These are phyloP conservation scores for Trichonephila clavipes DNA, from an alignment of 1,140 invertebrate genomes.

Conservation along the genomic window DNA sequence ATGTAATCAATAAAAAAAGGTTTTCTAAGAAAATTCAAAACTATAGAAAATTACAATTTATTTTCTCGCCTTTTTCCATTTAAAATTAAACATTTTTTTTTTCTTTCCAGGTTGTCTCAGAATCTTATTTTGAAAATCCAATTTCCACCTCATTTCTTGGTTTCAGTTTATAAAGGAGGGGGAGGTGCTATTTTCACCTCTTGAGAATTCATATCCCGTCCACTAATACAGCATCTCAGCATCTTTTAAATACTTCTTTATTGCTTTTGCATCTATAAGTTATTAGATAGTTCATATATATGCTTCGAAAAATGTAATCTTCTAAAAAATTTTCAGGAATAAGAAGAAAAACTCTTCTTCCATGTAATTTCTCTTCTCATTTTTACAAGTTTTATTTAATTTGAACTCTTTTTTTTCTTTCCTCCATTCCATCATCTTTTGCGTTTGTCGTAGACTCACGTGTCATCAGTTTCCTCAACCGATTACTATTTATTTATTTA, in stretches of 20 bases:
- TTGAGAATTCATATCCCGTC: not conserved
- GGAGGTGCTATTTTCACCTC: not conserved
- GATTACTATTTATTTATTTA: not conserved
- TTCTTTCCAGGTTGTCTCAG: not conserved
- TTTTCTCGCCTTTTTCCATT: not conserved
- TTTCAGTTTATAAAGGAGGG: not conserved
- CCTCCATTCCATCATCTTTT: not conserved
- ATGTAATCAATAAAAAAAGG: too few relatives aligned
- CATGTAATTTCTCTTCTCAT: not conserved
- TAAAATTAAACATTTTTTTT: not conserved
- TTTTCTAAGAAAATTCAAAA: too few relatives aligned
- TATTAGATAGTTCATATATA: not conserved
- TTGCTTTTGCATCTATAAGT: not conserved
- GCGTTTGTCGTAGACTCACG: not conserved
- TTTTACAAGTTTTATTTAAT: not conserved
- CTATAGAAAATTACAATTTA: too few relatives aligned
- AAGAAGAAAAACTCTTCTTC: not conserved
- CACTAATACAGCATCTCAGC: not conserved
- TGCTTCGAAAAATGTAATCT: not conserved
- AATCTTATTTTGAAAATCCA: not conserved
- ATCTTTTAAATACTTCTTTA: not conserved
- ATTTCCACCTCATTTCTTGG: not conserved
- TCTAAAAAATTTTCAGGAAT: not conserved
- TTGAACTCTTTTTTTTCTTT: not conserved
- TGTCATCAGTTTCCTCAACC: constrained; percentile 24